Evolutionary conservation across 2,888 invertebrate species (phyloP).

Genomic region (Mamestra brassicae): DNA sequence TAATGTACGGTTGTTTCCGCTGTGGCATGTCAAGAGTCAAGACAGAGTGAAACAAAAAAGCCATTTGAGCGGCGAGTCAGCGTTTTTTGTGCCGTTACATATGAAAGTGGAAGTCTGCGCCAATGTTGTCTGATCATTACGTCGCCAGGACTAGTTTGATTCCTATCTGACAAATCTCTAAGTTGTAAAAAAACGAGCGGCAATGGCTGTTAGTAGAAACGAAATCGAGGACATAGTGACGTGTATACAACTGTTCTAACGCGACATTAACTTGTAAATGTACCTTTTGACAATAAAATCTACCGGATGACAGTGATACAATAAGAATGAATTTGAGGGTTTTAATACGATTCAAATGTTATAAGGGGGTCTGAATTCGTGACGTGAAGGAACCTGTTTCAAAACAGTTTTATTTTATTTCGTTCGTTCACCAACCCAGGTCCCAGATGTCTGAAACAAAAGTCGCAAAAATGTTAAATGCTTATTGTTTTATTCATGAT

Average conservation of each 20-base stretch:
- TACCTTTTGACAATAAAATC: conserved; percentile 50
- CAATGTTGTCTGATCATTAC: conserved; percentile 67
- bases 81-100: conserved; percentile 74
- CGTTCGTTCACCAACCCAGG: conserved; percentile 10
- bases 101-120: conserved; percentile 75
- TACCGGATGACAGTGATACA: conserved; percentile 28
- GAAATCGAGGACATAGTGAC: conserved; percentile 60
- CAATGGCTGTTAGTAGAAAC: conserved; percentile 51
- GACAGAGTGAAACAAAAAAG: conserved; percentile 73
- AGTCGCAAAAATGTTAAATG: conserved; percentile 29
- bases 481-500: conserved; percentile 42
- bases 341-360: conserved; percentile 40
- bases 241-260: conserved; percentile 63
- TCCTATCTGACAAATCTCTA: conserved; percentile 50
- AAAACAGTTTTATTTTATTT: conserved; percentile 21
- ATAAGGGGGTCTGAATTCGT: conserved; percentile 20
- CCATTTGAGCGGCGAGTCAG: conserved; percentile 62
- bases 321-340: conserved; percentile 30
- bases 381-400: conserved; percentile 27
- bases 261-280: conserved; percentile 55
- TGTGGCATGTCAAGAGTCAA: conserved; percentile 66
- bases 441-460: conserved; percentile 25
- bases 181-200: conserved; percentile 28
- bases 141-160: conserved; percentile 63
- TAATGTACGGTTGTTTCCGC: conserved; percentile 73